Percentiles rank a stretch among this genome's conserved stretches.
phyloP scores from a whole-genome alignment of 2,888 invertebrate genomes.

The Urechis unicinctus region DNA sequence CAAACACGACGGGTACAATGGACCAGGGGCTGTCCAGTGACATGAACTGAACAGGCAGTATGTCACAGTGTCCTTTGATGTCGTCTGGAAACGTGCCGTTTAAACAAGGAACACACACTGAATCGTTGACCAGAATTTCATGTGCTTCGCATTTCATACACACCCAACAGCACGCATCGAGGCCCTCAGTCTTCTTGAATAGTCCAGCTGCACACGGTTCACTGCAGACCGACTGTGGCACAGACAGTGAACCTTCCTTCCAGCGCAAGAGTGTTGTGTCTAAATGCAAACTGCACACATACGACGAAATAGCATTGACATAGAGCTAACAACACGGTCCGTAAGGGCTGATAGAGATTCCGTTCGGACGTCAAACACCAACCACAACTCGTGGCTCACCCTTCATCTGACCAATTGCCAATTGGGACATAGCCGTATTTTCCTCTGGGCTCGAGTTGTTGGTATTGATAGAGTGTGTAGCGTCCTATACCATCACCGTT shows the following conservation, averaged over 20 bases:
- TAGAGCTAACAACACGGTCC: slow-evolving; percentile 6
- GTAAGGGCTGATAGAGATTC: slow-evolving; percentile 7
- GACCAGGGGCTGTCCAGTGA: slow-evolving; percentile 64
- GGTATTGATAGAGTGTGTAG: slow-evolving; percentile 67
- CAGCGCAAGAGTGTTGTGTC: slow-evolving; percentile 29
- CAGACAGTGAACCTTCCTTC: slow-evolving; percentile 19
- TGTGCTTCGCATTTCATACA: slow-evolving; percentile 64
- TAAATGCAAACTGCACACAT: slow-evolving; percentile 10
- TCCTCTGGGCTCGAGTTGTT: slow-evolving; percentile 53
- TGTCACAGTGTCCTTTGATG: slow-evolving; percentile 50
- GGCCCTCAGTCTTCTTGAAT: slow-evolving; percentile 20
- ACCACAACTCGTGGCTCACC: slow-evolving; percentile 6
- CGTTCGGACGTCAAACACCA: background rate
- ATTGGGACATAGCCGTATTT: slow-evolving; percentile 36
- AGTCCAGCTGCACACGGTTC: slow-evolving; percentile 57
- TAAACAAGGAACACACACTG: slow-evolving; percentile 57
- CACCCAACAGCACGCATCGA: slow-evolving; percentile 63
- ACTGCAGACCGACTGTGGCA: slow-evolving; percentile 63
- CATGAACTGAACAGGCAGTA: slow-evolving; percentile 56
- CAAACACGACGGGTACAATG: slow-evolving; percentile 61
- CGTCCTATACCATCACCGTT: slow-evolving; percentile 63
- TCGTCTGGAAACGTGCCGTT: slow-evolving; percentile 62
- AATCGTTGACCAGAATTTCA: slow-evolving; percentile 46
- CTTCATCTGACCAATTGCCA: slow-evolving; percentile 58
- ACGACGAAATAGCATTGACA: background rate